Base-by-base conservation (phyloP, 1,140 invertebrate genomes). In the Diorhabda elongata region DNA sequence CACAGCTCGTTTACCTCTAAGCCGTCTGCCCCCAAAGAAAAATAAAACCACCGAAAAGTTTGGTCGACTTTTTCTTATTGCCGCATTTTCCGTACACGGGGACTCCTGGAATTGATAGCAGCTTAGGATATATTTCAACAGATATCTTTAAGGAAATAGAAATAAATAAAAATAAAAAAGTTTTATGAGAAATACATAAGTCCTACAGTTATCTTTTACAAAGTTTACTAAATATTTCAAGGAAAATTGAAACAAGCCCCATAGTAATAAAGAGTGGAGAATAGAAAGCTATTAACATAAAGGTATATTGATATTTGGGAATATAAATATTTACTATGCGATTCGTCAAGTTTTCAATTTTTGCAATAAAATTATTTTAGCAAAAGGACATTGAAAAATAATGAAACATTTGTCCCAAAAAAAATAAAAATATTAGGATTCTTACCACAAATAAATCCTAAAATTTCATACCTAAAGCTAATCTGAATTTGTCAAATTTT, bases 1-100 rank as follows among this genome's bases (percentile, higher is more conserved):
- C 65, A 67, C 52, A 56, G 26, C 65, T 59, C 65, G 65, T 61
- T 67, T 67, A 9, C 42, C 52, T 56, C 9, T 7, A 44, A 45
- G 42, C 61, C 42, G 4, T 9, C 61, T n/a, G 42, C 8, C 64
- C 44, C 52, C 42, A 58, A 65, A 65, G 64, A 58, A 65, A 65
- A 65, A 65, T 65, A 65, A 65, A 58, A 65, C 45, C 11, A 56
- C 45, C 42, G 44, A 64, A 47, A 64, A 64, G 43, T 64, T 64
- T 26, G n/a, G 61, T 41, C 61, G 61, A 64, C 61, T 26, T 64
- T 64, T 64, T 64, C 61, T 64, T 64, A 64, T 64, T 56, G 61
- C 61, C 11, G 44, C 42, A 63, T 44, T 63, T 63, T n/a, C 11
- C 42, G 42, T 63, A 60, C 42, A 60, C 58, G n/a, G 58, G 47